Base-by-base conservation (phyloP, 2,888 invertebrate genomes). In the Lymantria monacha region DNA sequence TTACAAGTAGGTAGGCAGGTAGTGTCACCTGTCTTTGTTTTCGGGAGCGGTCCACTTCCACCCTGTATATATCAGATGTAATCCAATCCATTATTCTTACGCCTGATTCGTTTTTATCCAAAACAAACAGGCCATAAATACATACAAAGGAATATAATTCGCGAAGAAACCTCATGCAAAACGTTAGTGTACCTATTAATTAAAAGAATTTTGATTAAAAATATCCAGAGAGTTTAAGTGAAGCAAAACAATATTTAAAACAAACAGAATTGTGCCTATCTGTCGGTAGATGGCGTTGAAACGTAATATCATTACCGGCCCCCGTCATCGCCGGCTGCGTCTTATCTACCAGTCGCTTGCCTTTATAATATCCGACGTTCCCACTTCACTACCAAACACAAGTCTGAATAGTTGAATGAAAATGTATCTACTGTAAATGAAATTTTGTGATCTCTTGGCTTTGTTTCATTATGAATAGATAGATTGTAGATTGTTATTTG, bases 331-430 rank as follows among this genome's bases (percentile, higher is more conserved):
- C 56, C 66, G 62, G 62, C 59, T 62, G 57, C 63, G 63, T 62
- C 66, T 72, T 72, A 72, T 72, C 74, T 71, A 58, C 31, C 51
- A 64, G 57, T 51, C 53, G 58, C 63, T 63, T 55, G 61, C 66
- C 61, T 67, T 71, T 69, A 71, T 61, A 65, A 69, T 61, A 70
- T 63, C 66, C 58, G 65, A 65, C 64, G 63, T 61, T 50, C 59
- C 57, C 53, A 65, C 50, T 57, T 58, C 61, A 62, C 56, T 61
- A 56, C 48, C 58, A 54, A 65, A 61, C 62, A 59, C 30, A 51
- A 52, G 37, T n/a, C 51, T 60, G 58, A 68, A 68, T 69, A 66
- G 69, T 62, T 61, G 55, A 59, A 62, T 60, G 55, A 51, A 64
- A 65, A 53, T 51, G 55, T 66, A 62, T 62, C 53, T 50, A 44